Conservation (phyloP, 2,888 invertebrate species). For the Eupeodes luniger region DNA sequence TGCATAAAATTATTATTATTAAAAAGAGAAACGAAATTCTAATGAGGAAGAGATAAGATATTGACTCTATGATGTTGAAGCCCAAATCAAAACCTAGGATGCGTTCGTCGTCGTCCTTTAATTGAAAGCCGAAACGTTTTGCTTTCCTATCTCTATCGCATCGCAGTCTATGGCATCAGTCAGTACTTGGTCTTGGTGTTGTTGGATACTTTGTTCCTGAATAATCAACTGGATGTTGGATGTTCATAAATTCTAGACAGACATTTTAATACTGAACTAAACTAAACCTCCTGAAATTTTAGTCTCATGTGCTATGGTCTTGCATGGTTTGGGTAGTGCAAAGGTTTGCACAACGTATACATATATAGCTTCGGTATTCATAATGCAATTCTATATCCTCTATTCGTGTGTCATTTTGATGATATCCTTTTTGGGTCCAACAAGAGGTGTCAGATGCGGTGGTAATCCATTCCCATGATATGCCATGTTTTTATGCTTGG, state of each 20-base stretch:
- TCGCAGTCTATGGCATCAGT: background rate
- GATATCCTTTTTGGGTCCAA: constrained; percentile 63
- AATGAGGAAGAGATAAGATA: constrained; percentile 18
- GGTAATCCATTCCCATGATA: constrained; percentile 35
- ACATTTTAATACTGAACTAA: constrained; percentile 4
- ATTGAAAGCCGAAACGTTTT: constrained; percentile 51
- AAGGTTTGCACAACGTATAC: constrained; percentile 38
- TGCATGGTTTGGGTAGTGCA: background rate
- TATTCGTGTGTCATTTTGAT: constrained; percentile 66
- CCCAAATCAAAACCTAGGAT: constrained; percentile 18
- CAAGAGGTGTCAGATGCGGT: constrained; percentile 52
- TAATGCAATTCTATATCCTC: constrained; percentile 60
- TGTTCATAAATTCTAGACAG: constrained; percentile 54
- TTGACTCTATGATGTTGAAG: background rate
- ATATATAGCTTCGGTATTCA: constrained; percentile 23
- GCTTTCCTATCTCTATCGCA: background rate
- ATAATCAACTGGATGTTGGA: constrained; percentile 42
- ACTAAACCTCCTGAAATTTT: background rate
- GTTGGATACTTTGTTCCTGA: constrained; percentile 55
- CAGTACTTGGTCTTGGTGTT: background rate
- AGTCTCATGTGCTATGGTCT: constrained; percentile 3
- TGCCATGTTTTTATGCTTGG: constrained; percentile 27
- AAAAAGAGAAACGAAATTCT: constrained; percentile 41
- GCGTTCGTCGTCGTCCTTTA: constrained; percentile 36
- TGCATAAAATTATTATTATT: constrained; percentile 45